Percentiles rank a stretch among this genome's conserved stretches.
These are phyloP conservation scores for Drosophila phalerata DNA, from an alignment of 2,888 invertebrate species.

Conservation along the genomic window DNA sequence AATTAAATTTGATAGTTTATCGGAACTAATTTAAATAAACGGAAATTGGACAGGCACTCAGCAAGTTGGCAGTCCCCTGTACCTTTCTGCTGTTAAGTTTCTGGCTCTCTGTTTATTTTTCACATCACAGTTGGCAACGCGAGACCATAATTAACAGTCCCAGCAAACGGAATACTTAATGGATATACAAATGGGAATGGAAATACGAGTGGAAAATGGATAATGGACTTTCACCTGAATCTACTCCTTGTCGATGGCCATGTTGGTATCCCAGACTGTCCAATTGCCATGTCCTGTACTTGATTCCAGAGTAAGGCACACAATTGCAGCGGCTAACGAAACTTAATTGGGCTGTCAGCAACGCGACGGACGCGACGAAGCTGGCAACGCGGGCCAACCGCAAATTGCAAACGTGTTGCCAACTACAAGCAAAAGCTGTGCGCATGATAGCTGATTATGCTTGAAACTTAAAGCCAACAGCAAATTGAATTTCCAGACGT, in stretches of 20 bases:
- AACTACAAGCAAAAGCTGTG: slow-evolving; percentile 20
- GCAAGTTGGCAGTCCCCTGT: slow-evolving; percentile 18
- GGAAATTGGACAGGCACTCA: slow-evolving; percentile 58
- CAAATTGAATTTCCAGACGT: slow-evolving; percentile 2
- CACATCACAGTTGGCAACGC: slow-evolving; percentile 28
- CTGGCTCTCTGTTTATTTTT: background rate
- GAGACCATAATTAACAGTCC: slow-evolving; percentile 30
- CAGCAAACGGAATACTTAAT: slow-evolving; percentile 34
- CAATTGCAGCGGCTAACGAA: slow-evolving; percentile 27
- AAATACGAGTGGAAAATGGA: slow-evolving; percentile 26
- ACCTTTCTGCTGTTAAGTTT: background rate
- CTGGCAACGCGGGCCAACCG: slow-evolving; percentile 1
- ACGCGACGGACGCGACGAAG: slow-evolving; percentile 4
- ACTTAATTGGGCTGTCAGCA: slow-evolving; percentile 53
- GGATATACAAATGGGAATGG: slow-evolving; percentile 23
- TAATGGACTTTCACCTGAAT: slow-evolving; percentile 20
- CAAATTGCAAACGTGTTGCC: slow-evolving; percentile 39
- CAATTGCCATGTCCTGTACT: slow-evolving; percentile 24
- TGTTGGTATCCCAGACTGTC: slow-evolving; percentile 9
- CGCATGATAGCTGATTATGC: slow-evolving; percentile 27
- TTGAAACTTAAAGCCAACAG: slow-evolving; percentile 1
- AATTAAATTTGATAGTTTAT: slow-evolving; percentile 74
- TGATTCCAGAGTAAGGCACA: slow-evolving; percentile 11
- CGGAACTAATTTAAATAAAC: slow-evolving; percentile 72
- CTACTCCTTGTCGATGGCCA: slow-evolving; percentile 10